Evolutionary conservation across 2,888 invertebrate genomes (phyloP).

Genomic region (Drosophila pegasa): DNA sequence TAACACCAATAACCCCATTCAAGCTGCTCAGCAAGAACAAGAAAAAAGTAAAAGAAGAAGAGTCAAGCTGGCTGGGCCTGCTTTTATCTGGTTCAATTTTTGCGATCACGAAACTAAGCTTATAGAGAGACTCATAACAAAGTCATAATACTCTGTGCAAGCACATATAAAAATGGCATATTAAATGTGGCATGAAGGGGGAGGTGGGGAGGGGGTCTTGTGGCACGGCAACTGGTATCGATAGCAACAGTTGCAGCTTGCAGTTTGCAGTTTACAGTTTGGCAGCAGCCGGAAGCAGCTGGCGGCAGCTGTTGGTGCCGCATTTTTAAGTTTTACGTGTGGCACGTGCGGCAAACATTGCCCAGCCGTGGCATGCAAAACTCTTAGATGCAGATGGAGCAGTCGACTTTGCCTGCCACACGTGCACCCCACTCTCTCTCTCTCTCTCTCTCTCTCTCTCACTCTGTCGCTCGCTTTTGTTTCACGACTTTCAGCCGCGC

Average conservation of each 20-base stretch:
- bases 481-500: conserved; percentile 61
- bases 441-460: neutral
- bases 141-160: conserved; percentile 53
- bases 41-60: neutral
- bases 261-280: conserved; percentile 56
- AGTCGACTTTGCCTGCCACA: conserved; percentile 44
- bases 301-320: conserved; percentile 68
- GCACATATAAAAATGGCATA: conserved; percentile 52
- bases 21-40: neutral
- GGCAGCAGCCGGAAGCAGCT: conserved; percentile 57
- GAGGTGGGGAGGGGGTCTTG: neutral
- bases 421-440: conserved; percentile 30
- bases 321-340: conserved; percentile 81
- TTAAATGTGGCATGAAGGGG: conserved; percentile 54
- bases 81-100: conserved; percentile 12
- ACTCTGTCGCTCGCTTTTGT: conserved; percentile 26
- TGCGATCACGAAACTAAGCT: conserved; percentile 15
- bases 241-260: conserved; percentile 75
- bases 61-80: neutral
- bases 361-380: conserved; percentile 61
- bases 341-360: conserved; percentile 73
- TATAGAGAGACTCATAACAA: conserved; percentile 27
- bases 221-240: conserved; percentile 61
- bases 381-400: conserved; percentile 57
- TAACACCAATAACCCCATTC: conserved; percentile 1